These are phyloP conservation scores for Myiothlypis chrysogaster DNA, from an alignment of 2,797 vertebrate species.

Conservation along the genomic window DNA sequence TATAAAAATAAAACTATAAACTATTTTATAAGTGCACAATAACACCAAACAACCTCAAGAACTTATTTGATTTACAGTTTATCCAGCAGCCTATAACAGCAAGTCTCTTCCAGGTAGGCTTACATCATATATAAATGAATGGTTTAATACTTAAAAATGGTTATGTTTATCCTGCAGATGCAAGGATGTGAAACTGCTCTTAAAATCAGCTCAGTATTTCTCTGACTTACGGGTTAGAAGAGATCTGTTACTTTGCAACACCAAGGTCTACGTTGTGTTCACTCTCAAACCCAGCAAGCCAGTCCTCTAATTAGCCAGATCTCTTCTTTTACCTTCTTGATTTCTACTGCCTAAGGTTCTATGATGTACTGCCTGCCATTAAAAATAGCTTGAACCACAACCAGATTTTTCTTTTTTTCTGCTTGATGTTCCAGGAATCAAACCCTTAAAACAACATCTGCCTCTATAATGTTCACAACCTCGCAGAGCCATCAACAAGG, in stretches of 20 bases:
- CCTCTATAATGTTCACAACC: background rate
- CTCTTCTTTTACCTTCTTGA: background rate
- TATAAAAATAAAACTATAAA: too few species aligned
- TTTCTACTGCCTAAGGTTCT: background rate
- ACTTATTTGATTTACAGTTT: background rate
- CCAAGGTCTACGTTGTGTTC: background rate
- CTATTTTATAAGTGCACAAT: background rate
- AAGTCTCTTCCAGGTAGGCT: background rate
- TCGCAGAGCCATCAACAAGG: background rate
- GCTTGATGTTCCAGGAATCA: background rate
- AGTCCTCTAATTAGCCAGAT: background rate
- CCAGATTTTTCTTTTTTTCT: background rate
- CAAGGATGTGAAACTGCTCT: background rate
- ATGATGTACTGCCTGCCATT: background rate
- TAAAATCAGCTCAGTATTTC: background rate
- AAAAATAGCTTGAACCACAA: background rate
- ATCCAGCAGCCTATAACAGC: background rate
- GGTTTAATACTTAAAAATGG: background rate
- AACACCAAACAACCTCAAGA: background rate
- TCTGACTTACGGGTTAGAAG: background rate
- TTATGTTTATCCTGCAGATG: background rate
- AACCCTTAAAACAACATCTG: background rate
- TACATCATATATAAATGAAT: background rate
- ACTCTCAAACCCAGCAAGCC: background rate
- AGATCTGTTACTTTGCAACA: background rate